These are phyloP conservation scores for Unio delphinus DNA, from an alignment of 2,888 invertebrate species.

Conservation along the genomic window DNA sequence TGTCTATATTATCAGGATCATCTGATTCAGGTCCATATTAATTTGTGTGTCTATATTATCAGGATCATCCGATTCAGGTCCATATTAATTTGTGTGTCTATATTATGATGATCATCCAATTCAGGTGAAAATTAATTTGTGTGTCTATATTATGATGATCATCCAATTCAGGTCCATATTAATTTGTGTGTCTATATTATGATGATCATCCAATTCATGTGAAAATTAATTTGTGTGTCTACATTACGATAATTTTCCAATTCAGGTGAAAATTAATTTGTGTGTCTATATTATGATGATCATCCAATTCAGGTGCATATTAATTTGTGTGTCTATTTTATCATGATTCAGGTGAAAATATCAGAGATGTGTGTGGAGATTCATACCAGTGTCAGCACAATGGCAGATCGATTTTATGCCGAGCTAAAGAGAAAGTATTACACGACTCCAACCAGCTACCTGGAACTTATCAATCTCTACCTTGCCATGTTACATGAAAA, in stretches of 20 bases:
- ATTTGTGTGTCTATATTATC: not conserved
- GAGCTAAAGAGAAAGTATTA: constrained; percentile 91
- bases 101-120: too few species aligned
- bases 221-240: constrained; percentile 64
- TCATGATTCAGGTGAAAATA: constrained; percentile 68
- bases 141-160: too few species aligned
- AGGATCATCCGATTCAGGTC: constrained; percentile 32
- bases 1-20: too few species aligned
- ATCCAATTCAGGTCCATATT: not conserved
- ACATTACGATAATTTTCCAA: too few species aligned
- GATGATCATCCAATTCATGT: constrained; percentile 32
- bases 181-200: not conserved
- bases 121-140: constrained; percentile 68
- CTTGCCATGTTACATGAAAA: constrained; percentile 80
- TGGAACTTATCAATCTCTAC: constrained; percentile 88
- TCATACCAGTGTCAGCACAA: constrained; percentile 84
- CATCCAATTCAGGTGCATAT: constrained; percentile 33
- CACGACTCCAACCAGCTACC: constrained; percentile 91
- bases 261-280: constrained; percentile 68
- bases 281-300: too few species aligned
- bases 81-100: not conserved
- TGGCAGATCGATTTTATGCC: constrained; percentile 83
- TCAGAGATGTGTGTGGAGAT: constrained; percentile 81
- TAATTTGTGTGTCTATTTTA: not conserved
- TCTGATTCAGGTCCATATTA: constrained; percentile 34